Evolutionary conservation across 2,113 vertebrate species (phyloP).

Genomic region (Orthonyx spaldingii): DNA sequence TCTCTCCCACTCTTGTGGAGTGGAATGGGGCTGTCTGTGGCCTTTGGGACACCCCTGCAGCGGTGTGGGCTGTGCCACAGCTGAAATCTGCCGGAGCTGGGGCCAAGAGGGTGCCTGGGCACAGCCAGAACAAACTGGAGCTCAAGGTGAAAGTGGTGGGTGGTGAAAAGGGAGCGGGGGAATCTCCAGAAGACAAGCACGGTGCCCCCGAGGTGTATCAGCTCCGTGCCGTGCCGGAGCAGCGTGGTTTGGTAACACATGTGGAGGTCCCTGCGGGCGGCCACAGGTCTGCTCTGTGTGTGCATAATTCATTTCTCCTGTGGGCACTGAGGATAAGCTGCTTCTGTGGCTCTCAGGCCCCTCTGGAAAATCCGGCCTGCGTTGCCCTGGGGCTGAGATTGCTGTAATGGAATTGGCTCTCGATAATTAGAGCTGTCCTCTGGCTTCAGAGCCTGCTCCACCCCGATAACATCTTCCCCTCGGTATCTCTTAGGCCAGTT

Average conservation of each 20-base stretch:
- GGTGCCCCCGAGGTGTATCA: not conserved
- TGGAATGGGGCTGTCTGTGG: accelerated
- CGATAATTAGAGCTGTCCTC: conserved; percentile 4
- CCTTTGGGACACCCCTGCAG: accelerated
- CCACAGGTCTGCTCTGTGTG: not conserved
- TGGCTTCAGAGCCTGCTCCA: not conserved
- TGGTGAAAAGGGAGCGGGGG: not conserved
- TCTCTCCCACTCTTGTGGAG: not conserved
- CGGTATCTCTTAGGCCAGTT: not conserved
- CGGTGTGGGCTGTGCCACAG: not conserved
- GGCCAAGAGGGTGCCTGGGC: not conserved
- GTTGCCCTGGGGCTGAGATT: not conserved
- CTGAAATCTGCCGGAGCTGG: not conserved
- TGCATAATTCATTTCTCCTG: not conserved
- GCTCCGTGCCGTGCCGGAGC: not conserved
- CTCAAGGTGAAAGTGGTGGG: not conserved
- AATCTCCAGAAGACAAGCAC: not conserved
- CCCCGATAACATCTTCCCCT: not conserved
- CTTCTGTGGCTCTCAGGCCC: not conserved
- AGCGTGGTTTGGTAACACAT: accelerated
- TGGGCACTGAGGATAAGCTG: not conserved
- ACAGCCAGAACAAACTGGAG: not conserved
- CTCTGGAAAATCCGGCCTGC: not conserved
- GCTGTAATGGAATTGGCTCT: conserved; percentile 13
- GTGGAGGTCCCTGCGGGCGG: not conserved